Base-by-base conservation (phyloP, 2,113 vertebrate genomes). In the Myxocyprinus asiaticus region DNA sequence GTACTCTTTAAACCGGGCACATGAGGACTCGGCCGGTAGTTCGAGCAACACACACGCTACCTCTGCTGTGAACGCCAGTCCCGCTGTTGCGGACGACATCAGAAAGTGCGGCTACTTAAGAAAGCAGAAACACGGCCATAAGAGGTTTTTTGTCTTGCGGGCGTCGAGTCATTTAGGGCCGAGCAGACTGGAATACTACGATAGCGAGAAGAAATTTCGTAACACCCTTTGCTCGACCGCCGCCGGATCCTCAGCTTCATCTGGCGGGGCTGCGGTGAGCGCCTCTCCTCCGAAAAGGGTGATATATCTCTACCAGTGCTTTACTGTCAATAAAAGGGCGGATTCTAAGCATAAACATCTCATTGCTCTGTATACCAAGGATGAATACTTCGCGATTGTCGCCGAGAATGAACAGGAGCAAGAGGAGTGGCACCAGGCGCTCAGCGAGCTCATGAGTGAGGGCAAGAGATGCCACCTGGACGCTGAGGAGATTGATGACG, bases 161-260 rank as follows among this genome's bases (percentile, higher is more conserved):
- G 92, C 93, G 6, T 93, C 95, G 83, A 97, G 96, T 76, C 94
- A 91, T 77, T 90, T 96, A 80, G 96, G 94, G 44, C 95, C 96
- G 4, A 96, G 96, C 83, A 93, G 96, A 11, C 87, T 98, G 86
- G 97, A 99, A 88, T 98, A 98, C 91, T 98, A 98, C 75, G 96
- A 98, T 91, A 98, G 96, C 81, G 97, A 98, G 90, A 98, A 98
- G 94, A 98, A 98, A 90, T 98, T 97, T 92, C 94, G 96, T 73
- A 95, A 90, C 90, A 94, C 94, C 83, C 86, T 95, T 73, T 93
- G 96, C 61, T 91, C 94, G 0, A 93, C 86, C 1, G 85, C 87
- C 0, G 88, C 89, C 0, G 15, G 22, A 1, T 82, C 87, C 0
- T 85, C 88, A 0, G 86, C 87, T 7, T 50, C 81, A 5, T 33